A percentile compares a stretch with the other conserved stretches of the same genome.
These are phyloP conservation scores for Condylostylus longicornis DNA, from an alignment of 1,140 invertebrate genomes.

Conservation along the genomic window DNA sequence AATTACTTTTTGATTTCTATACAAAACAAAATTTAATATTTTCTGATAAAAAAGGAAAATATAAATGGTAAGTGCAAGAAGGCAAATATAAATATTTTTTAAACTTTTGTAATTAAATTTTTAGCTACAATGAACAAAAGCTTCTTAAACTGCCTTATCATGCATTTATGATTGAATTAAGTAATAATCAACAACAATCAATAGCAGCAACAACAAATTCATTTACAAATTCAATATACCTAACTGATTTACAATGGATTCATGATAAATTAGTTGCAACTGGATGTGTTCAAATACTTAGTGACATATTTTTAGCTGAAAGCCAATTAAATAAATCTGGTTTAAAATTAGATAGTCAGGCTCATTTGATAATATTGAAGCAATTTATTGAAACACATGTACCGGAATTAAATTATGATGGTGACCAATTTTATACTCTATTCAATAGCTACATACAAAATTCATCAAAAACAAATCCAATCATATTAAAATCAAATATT, in stretches of 20 bases:
- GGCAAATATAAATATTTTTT: constrained; percentile 11
- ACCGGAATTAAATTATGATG: constrained; percentile 54
- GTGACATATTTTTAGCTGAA: constrained; percentile 44
- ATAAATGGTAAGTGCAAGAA: constrained; percentile 11
- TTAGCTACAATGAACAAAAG: constrained; percentile 60
- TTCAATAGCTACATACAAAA: constrained; percentile 41
- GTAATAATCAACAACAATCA: constrained; percentile 20
- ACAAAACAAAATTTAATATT: constrained; percentile 17
- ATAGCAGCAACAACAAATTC: constrained; percentile 23
- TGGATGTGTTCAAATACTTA: constrained; percentile 45
- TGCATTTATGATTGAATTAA: constrained; percentile 29
- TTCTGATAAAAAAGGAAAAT: constrained; percentile 17
- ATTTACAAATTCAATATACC: constrained; percentile 28
- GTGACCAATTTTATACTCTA: constrained; percentile 57
- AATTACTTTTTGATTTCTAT: constrained; percentile 28
- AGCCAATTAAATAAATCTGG: constrained; percentile 1
- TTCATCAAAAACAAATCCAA: constrained; percentile 21
- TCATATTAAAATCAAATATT: constrained; percentile 23
- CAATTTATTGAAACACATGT: constrained; percentile 48
- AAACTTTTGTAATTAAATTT: constrained; percentile 14
- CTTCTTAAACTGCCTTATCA: constrained; percentile 71
- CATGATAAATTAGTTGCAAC: constrained; percentile 56
- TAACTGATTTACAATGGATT: constrained; percentile 56
- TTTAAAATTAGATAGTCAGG: constrained; percentile 19
- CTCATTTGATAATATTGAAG: constrained; percentile 45